Percentiles rank a stretch among this genome's conserved stretches.
These are phyloP conservation scores for Dolichopus griseipennis DNA, from an alignment of 2,888 invertebrate species.

Conservation along the genomic window DNA sequence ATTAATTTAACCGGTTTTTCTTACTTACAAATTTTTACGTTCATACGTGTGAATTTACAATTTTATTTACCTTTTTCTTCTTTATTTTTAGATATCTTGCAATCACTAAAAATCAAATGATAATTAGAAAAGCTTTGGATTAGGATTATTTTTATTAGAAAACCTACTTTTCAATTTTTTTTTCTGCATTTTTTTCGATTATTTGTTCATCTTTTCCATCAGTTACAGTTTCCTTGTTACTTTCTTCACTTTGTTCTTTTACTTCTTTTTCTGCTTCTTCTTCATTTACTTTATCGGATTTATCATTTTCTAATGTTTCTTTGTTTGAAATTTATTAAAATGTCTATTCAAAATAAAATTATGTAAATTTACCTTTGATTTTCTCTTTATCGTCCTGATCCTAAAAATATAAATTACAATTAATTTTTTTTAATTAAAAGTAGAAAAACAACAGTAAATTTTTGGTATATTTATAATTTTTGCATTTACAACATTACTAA, in stretches of 20 bases:
- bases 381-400: conserved; percentile 50
- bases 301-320: conserved; percentile 12
- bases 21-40: not conserved
- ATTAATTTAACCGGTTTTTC: not conserved
- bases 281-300: not conserved
- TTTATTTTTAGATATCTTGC: not conserved
- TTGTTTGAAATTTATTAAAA: not conserved
- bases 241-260: not conserved
- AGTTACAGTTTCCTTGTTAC: not conserved
- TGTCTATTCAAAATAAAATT: not conserved
- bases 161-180: not conserved
- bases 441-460: too few relatives aligned
- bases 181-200: not conserved
- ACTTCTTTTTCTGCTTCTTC: not conserved
- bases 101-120: not conserved
- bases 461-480: too few relatives aligned
- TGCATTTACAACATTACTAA: too few relatives aligned
- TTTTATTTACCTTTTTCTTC: conserved; percentile 7
- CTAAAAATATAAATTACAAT: conserved; percentile 24
- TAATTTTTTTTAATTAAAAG: too few relatives aligned
- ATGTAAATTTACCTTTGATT: conserved; percentile 46
- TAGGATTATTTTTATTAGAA: not conserved
- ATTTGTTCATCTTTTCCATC: not conserved
- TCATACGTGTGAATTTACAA: not conserved
- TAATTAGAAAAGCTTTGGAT: not conserved